These are phyloP conservation scores for Diplolepis rosae DNA, from an alignment of 2,888 invertebrate species.

Conservation along the genomic window DNA sequence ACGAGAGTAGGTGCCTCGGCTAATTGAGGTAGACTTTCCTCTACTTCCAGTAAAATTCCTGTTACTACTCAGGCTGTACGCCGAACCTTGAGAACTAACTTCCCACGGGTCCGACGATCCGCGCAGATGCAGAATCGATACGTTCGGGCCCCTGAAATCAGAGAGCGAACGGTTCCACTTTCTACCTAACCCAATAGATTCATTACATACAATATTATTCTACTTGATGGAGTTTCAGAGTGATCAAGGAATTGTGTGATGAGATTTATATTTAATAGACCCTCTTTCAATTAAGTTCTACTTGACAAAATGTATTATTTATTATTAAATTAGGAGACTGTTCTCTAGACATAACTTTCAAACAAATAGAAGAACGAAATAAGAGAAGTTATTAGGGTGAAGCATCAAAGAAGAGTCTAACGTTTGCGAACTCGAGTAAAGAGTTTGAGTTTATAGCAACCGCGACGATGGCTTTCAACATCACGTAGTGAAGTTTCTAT, in stretches of 20 bases:
- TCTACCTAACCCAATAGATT: neutral
- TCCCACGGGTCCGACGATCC: constrained; percentile 77
- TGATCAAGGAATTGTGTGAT: neutral
- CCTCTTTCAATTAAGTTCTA: too few species aligned
- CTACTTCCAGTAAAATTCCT: constrained; percentile 63
- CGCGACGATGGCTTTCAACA: neutral
- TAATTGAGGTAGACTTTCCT: constrained; percentile 52
- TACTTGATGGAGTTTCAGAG: neutral
- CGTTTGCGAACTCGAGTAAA: neutral
- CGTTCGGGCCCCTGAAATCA: constrained; percentile 75
- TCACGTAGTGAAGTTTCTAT: neutral
- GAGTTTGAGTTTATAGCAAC: neutral
- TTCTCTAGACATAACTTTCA: neutral
- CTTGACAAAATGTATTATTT: neutral
- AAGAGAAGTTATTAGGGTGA: neutral
- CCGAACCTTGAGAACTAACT: constrained; percentile 69
- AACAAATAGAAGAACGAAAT: neutral
- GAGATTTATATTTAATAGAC: too few species aligned
- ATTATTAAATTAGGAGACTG: neutral
- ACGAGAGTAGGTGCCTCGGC: constrained; percentile 60
- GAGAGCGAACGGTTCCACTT: constrained; percentile 3
- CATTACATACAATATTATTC: neutral
- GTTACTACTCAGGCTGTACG: constrained; percentile 61
- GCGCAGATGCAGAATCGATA: constrained; percentile 77
- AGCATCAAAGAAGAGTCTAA: constrained; percentile 15